Evolutionary conservation across 2,113 vertebrate species (phyloP).

Genomic region (Ictalurus punctatus): DNA sequence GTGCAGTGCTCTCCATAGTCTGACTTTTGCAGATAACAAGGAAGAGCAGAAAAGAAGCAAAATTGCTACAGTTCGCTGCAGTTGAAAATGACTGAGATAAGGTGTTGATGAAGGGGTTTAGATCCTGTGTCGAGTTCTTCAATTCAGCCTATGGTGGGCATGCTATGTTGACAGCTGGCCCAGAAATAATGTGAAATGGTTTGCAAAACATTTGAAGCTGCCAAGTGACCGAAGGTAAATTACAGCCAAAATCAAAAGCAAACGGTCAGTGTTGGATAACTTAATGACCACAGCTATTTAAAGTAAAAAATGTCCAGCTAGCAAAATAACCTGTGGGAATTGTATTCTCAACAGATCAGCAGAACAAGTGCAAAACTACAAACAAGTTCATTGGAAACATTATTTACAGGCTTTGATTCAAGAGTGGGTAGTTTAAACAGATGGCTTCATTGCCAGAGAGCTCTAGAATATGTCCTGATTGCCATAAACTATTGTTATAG

Average conservation of each 20-base stretch:
- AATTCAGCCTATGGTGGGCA: background rate
- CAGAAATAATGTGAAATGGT: slow-evolving; percentile 16
- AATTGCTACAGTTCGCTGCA: background rate
- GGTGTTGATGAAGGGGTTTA: slow-evolving; percentile 29
- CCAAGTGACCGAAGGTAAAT: slow-evolving; percentile 22
- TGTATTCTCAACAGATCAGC: slow-evolving; percentile 1
- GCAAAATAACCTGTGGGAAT: background rate
- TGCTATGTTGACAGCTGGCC: slow-evolving; percentile 13
- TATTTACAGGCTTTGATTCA: slow-evolving; percentile 64
- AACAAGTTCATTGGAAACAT: slow-evolving; percentile 32
- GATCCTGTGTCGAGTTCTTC: slow-evolving; percentile 7
- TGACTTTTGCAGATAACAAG: slow-evolving; percentile 19
- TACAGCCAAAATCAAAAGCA: slow-evolving; percentile 10
- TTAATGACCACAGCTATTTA: slow-evolving; percentile 8
- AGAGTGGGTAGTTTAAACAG: slow-evolving; percentile 52
- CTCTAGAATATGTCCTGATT: slow-evolving; percentile 53
- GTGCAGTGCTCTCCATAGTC: background rate
- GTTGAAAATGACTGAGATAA: slow-evolving; percentile 14
- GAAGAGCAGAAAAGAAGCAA: background rate
- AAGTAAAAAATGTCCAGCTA: slow-evolving; percentile 15
- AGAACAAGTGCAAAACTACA: background rate
- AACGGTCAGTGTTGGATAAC: slow-evolving; percentile 7
- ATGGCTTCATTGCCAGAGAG: slow-evolving; percentile 59
- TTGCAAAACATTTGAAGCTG: slow-evolving; percentile 22
- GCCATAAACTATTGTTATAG: slow-evolving; percentile 66